Base-by-base conservation (phyloP, 2,113 vertebrate species). In the Jaculus jaculus region DNA sequence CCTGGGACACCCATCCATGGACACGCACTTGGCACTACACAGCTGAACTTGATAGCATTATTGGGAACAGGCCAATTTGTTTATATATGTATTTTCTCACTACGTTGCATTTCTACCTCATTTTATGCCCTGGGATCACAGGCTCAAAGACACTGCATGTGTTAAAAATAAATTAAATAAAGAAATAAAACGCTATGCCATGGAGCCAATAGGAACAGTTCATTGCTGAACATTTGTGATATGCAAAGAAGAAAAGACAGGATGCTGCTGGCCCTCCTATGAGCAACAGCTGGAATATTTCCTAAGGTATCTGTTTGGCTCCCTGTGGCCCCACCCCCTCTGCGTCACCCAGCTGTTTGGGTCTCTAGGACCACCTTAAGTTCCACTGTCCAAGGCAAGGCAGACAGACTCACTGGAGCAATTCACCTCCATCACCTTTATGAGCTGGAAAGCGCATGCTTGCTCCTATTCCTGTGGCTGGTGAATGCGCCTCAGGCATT, bases 21-120 rank as follows among this genome's bases (percentile, higher is more conserved):
- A 84, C 47, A 89, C 51, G 58, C 71, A 72, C 47, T 68, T 83
- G 72, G 91, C 37, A 51, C 26, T 63, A 81, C 84, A 60, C 63
- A 79, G 17, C 15, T 54, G 89, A 89, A 86, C 72, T 69, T 89
- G 83, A 89, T 3, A 74, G 80, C 12, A n/a, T 34, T 69, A 24
- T 30, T 30, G 58, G n/a, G 87, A 72, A 54, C 10, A 77, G 5
- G 69, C 39, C 60, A 51, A 71, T 84, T 80, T 93, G 87, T 63
- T 94, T 90, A 91, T 61, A 65, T 30, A 23, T 84, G 10, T 58
- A 73, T 60, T 75, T 94, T 84, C 47, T 74, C 39, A 82, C 80
- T 81, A 84, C n/a, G 4, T 11, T 84, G 88, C 89, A 93, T 91
- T 89, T 58, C 68, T 84, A 32, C 60, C 80, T 91, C 69, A 69